Base-by-base conservation (phyloP, 2,113 vertebrate genomes). In the Trochalopteron elliotii region DNA sequence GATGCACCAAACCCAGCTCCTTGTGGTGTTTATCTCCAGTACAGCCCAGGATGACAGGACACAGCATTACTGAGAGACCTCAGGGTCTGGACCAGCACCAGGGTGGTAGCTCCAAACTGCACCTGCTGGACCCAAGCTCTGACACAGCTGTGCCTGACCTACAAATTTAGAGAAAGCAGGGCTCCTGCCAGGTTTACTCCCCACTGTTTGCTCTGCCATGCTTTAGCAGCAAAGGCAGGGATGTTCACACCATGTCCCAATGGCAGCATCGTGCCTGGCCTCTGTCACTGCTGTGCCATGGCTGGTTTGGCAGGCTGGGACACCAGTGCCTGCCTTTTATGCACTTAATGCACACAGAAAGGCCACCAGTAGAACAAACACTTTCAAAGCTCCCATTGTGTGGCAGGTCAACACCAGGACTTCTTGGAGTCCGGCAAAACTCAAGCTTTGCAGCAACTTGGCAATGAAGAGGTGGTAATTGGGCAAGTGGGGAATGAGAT, bases 211-310 rank as follows among this genome's bases (percentile, higher is more conserved):
- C 9, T 83, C 74, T 52, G 31, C 28, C 19, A 5, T 10, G 30
- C 57, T 83, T 40, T 11, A 44, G 15, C 45, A 91, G 76, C 37
- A 70, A 57, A 53, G 8, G 10, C 17, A 33, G 8, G 2, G 5
- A 39, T 6, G 21, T 13, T 83, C 69, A 37, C 20, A 45, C 42
- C 14, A 7, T 1, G 4, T 30, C 56, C 31, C 37, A 39, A 3
- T 3, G 9, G 37, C 47, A 65, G 40, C 77, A 56, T 20, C 7
- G 2, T 11, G 22, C 22, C 79, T 12, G 12, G 57, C 40, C 68
- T 55, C 14, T 56, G 55, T 9, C 52, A 24, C 11, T 1, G 1
- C 33, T 21, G 21, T 5, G 7, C 23, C 3, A 2, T 1, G 7
- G 25, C n/a, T 60, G 10, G 2, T 64, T 33, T 65, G 52, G 37